Evolutionary conservation across 1,140 invertebrate species (phyloP), one percentile per base, ranked within the genome.

Genomic region (Bombus sibiricus): DNA sequence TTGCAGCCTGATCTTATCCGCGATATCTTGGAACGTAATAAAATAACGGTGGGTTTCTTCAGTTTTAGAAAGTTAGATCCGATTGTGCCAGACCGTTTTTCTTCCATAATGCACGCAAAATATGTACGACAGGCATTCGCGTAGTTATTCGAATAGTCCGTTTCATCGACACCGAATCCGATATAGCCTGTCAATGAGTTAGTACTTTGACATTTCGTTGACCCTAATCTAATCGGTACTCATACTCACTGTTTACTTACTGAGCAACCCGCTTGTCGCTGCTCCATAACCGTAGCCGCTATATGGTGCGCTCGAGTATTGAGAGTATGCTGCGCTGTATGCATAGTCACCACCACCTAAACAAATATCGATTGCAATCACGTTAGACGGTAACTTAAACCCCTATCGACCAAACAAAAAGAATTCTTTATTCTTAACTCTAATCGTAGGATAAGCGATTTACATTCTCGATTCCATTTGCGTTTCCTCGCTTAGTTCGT

Each of bases 241-340:
- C 94, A 97, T 97, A 97, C 96, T 97, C 96, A 97, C 96, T 96
- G 95, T 96, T 96, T 97, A 97, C 97, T 97, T 97, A 97, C 97
- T 97, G 96, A 98, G 97, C 95, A 98, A 96, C 94, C 97, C 97
- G 95, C 96, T 96, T 92, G 97, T 96, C 86, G 97, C 96, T 88
- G 97, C 95, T 75, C 97, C 96, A 94, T 97, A 97, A 86, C 97
- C 96, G 91, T 97, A 97, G 28, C 96, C 96, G 79, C 97, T 96
- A 91, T 97, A 97, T 18, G 97, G 95, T 81, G 96, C 95, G 66
- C 97, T 95, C 43, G 96, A 96, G 93, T 98, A 98, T 93, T 97
- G 97, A 85, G 97, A 96, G 93, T 97, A 98, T 9, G 97, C 96
- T 53, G 97, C 96, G 91, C 96, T 97, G 93, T 98, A 98, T 34